A percentile compares a stretch with the other conserved stretches of the same genome.
These are phyloP conservation scores for Campoplex nolae DNA, from an alignment of 2,888 invertebrate species.

Conservation along the genomic window DNA sequence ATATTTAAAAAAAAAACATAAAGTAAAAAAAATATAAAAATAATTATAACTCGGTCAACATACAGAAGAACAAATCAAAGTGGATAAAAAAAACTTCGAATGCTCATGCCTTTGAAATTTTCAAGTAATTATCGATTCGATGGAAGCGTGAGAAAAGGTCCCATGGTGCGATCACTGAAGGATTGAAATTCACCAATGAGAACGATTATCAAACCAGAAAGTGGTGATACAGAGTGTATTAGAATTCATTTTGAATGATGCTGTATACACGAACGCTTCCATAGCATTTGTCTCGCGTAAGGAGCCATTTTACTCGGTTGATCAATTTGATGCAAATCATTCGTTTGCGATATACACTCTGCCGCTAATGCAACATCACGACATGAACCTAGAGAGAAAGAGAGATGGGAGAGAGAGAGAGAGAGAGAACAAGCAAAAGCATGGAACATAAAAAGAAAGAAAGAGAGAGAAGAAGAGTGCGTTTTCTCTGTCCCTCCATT, in stretches of 20 bases:
- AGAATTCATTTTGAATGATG: neutral
- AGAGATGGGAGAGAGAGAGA: slow-evolving; percentile 21
- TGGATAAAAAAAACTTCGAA: no score
- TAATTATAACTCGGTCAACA: no score
- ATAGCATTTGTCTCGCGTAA: slow-evolving; percentile 53
- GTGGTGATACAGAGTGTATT: neutral
- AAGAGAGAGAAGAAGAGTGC: slow-evolving; percentile 18
- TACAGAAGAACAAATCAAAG: no score
- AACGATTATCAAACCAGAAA: neutral
- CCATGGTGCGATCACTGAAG: neutral
- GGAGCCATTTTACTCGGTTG: slow-evolving; percentile 64
- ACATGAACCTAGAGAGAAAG: slow-evolving; percentile 39
- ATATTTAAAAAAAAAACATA: no score
- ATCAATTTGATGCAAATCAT: slow-evolving; percentile 84
- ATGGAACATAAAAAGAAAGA: slow-evolving; percentile 16
- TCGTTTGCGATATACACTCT: slow-evolving; percentile 80
- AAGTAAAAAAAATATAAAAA: no score
- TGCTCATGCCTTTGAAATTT: no score
- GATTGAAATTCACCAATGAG: neutral
- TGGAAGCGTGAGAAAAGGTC: no score
- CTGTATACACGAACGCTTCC: slow-evolving; percentile 22
- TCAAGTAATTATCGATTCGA: no score
- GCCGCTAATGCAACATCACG: slow-evolving; percentile 71
- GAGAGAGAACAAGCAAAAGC: neutral
- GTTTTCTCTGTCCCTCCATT: slow-evolving; percentile 20